Percentiles rank a stretch among this genome's conserved stretches.
Conservation (phyloP, 2,797 vertebrate species). For the Mus minutoides region DNA sequence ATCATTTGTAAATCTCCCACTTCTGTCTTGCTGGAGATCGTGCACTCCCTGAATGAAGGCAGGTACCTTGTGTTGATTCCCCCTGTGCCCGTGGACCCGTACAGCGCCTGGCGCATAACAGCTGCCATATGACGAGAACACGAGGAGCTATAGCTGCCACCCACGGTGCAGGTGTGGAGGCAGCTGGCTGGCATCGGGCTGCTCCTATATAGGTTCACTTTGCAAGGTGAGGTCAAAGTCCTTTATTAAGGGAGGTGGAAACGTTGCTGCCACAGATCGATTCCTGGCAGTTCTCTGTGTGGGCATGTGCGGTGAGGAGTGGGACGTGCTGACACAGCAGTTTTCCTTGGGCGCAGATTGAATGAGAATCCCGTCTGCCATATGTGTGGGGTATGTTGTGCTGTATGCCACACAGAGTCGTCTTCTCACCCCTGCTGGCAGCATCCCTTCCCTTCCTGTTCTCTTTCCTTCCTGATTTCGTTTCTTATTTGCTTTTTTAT, state of each 20-base stretch:
- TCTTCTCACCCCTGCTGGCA: background rate
- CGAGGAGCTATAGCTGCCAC: background rate
- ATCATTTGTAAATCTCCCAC: background rate
- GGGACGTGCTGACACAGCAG: background rate
- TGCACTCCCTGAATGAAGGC: background rate
- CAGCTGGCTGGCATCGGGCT: background rate
- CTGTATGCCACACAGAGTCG: background rate
- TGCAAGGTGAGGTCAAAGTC: conserved; percentile 32
- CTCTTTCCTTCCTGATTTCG: background rate
- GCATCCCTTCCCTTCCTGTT: too few species aligned
- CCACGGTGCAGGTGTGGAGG: background rate
- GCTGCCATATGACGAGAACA: background rate
- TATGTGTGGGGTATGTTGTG: background rate
- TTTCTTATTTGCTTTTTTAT: background rate
- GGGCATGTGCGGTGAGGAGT: background rate
- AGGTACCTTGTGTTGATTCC: background rate
- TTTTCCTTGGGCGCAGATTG: background rate
- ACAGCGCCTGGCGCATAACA: background rate
- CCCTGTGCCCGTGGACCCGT: background rate
- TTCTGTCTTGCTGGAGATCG: background rate
- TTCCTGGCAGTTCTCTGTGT: background rate
- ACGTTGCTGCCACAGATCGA: background rate
- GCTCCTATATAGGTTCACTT: background rate
- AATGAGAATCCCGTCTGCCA: background rate
- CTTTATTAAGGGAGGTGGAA: conserved; percentile 43